Conservation (phyloP, 2,888 invertebrate genomes). For the Deroplatys truncata region DNA sequence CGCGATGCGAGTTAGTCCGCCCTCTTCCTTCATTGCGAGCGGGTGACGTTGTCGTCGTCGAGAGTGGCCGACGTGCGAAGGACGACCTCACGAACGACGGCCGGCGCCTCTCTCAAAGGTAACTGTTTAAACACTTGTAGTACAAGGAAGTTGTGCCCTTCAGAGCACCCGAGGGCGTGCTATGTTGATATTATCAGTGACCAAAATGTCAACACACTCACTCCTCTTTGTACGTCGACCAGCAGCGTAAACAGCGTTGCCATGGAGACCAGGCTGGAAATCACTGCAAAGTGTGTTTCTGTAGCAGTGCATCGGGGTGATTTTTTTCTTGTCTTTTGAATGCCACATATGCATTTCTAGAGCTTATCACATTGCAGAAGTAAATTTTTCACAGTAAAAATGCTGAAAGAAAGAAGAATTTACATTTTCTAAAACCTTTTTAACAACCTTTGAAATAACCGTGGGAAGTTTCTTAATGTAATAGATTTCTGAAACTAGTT, state of each 20-base stretch:
- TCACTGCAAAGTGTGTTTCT: not conserved
- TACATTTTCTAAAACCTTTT: too few relatives aligned
- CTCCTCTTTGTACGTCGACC: not conserved
- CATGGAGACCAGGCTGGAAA: not conserved
- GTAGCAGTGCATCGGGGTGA: too few relatives aligned
- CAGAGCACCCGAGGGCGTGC: not conserved
- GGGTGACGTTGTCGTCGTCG: not conserved
- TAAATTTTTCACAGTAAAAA: too few relatives aligned
- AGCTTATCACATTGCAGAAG: too few relatives aligned
- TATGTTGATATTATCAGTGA: not conserved
- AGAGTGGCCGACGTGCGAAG: not conserved
- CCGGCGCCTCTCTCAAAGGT: not conserved
- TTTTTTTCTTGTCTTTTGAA: too few relatives aligned
- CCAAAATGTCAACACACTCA: not conserved
- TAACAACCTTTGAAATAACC: too few relatives aligned
- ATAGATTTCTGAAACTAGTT: too few relatives aligned
- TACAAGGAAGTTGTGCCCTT: too few relatives aligned
- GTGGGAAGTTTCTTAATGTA: too few relatives aligned
- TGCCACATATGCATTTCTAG: too few relatives aligned
- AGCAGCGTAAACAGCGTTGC: not conserved
- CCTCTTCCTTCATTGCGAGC: not conserved
- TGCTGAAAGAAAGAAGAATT: too few relatives aligned
- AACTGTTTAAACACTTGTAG: not conserved
- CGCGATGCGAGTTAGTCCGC: not conserved
- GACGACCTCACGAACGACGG: not conserved